Evolutionary conservation across 30 jellyfish, hydroid and myxozoan genomes (phyloP), one percentile per base, ranked within the genome.

Genomic region (Sanderia malayensis): DNA sequence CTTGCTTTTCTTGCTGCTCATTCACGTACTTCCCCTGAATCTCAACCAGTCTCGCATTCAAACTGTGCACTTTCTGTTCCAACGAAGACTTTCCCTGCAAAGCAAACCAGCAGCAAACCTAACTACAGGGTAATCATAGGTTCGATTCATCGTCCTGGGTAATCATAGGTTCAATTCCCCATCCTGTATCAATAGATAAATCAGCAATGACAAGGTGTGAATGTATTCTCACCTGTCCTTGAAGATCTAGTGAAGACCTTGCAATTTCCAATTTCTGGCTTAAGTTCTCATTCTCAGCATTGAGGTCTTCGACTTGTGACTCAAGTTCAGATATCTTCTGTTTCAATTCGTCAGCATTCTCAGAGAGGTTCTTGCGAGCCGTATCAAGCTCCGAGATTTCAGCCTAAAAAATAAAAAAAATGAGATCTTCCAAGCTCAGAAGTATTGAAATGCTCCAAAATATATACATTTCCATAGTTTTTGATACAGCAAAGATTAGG

Each of bases 1-100:
- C 89, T 67, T 78, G 89, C 24, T 78, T 78, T 19, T 78, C 89
- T 44, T 78, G 89, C 41, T 78, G 89, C 46, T 78, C 89, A 33
- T 78, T 78, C 55, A 78, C 89, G 32, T 78, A 78, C 32, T 66
- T 78, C 13, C 82, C 89, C 52, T 78, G 89, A 25, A 78, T 78
- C 25, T 78, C 89, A 22, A 78, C 89, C n/a, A 78, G 78, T 24
- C 89, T 67, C 19, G 89, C 81, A 45, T 78, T 78, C 57, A 78
- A 44, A 21, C 53, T 69, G 34, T 62, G 78, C 15, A 78, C 78
- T 24, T 78, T 78, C 70, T 78, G 89, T 58, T 78, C 82, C 82
- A 78, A 44, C 6, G 89, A 33, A 1, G 70, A 52, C 74, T 78
- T 78, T 8, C 89, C 82, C 89, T 78, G 31, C 1, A 23, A 32